Base-by-base conservation (phyloP, 1,140 invertebrate species). In the Cyphomyrmex costatus region DNA sequence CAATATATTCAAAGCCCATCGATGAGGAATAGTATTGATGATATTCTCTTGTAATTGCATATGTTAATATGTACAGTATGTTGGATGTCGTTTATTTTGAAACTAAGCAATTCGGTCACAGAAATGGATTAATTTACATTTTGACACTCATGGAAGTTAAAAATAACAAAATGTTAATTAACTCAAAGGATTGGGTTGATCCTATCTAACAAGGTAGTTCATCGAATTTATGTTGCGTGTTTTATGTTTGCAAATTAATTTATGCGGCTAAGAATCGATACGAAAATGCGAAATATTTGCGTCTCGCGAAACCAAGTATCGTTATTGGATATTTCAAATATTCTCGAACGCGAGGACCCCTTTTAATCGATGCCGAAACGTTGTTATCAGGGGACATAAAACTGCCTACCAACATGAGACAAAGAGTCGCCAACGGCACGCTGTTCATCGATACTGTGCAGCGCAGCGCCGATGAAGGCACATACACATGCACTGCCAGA, bases 401-500 rank as follows among this genome's bases (percentile, higher is more conserved):
- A 76, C 93, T 97, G 58, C 97, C 97, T 3, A 96, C 96, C n/a
- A 97, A 97, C 92, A 96, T 97, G 93, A 95, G 97, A 90, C 97
- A 97, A 90, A 95, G 96, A 89, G 96, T 97, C 2, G 95, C 95
- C 53, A 97, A 97, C 91, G 97, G 97, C 49, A 96, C 96, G 1
- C 94, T 97, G 27, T 95, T 95, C 73, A 96, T 97, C 53, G 95
- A 96, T 60, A 96, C 96, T 80, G 96, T 97, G 12, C 96, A 97
- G 90, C 95, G 96, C 56, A 94, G 94, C 21, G 94, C 96, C 10
- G 97, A 97, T 93, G 96, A 96, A 87, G 97, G 97, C 10, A 96
- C 95, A 65, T 97, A 97, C 90, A 96, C 96, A 2, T 97, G 97
- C 90, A 96, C 95, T 8, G 97, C 97, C 0, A 94, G 93, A 70